A percentile compares a stretch with the other conserved stretches of the same genome.
Evolutionary conservation across 2,888 invertebrate species (phyloP).

Genomic region (Eupsilia transversa): DNA sequence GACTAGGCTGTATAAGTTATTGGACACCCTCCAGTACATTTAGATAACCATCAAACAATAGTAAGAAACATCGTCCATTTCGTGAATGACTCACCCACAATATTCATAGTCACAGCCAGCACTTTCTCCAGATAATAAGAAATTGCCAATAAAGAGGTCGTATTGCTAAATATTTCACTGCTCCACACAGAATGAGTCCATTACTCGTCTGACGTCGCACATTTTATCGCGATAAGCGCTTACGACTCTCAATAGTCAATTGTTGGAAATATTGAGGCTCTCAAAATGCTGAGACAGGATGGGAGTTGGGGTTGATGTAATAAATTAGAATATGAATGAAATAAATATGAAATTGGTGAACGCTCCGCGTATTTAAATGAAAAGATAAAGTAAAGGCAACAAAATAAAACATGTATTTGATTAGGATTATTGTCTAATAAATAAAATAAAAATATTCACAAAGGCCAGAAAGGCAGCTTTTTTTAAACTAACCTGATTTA

Average conservation of each 20-base stretch:
- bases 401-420: not conserved
- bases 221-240: conserved; percentile 75
- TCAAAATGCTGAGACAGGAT: conserved; percentile 62
- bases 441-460: not conserved
- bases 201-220: conserved; percentile 74
- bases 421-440: not conserved
- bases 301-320: conserved; percentile 31
- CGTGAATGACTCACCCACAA: conserved; percentile 45
- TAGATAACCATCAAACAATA: conserved; percentile 7
- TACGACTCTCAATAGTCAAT: conserved; percentile 69
- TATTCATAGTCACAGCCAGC: conserved; percentile 9
- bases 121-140: conserved; percentile 57
- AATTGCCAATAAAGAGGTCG: conserved; percentile 60
- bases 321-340: conserved; percentile 20
- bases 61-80: conserved; percentile 1
- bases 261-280: conserved; percentile 69
- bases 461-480: not conserved
- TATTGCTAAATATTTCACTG: conserved; percentile 66
- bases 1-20: not conserved
- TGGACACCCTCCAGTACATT: not conserved
- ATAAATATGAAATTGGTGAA: not conserved
- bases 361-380: not conserved
- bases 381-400: not conserved
- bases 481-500: no score
- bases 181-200: conserved; percentile 63